Conservation (phyloP, 2,797 vertebrate genomes). For the Enteromius trimaculatus region DNA sequence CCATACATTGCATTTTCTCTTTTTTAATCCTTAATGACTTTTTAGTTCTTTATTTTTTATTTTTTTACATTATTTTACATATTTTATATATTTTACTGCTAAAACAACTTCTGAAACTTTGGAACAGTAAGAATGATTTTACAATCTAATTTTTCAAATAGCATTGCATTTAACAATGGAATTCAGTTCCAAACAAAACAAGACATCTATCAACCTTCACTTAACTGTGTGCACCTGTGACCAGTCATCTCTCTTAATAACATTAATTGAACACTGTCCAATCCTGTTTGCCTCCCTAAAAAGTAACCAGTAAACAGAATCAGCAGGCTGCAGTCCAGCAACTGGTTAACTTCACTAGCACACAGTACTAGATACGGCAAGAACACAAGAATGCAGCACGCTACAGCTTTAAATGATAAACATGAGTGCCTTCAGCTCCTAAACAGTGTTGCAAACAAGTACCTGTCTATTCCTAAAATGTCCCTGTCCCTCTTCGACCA, state of each 20-base stretch:
- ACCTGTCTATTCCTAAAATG: constrained; percentile 38
- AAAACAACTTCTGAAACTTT: not conserved
- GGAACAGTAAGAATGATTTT: not conserved
- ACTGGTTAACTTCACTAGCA: not conserved
- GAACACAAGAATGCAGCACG: not conserved
- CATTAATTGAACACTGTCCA: not conserved
- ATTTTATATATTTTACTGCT: too few relatives aligned
- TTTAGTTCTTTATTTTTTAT: not conserved
- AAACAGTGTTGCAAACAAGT: constrained; percentile 11
- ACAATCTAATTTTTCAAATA: not conserved
- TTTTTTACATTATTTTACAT: not conserved
- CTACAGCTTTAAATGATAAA: not conserved
- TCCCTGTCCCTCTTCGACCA: constrained; percentile 21
- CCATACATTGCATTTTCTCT: not conserved
- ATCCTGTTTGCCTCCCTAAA: not conserved
- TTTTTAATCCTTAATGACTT: not conserved
- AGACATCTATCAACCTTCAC: not conserved
- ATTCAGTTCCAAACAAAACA: not conserved
- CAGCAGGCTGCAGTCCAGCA: not conserved
- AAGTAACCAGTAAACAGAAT: not conserved
- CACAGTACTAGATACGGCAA: not conserved
- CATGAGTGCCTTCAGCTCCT: not conserved
- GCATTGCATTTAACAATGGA: not conserved
- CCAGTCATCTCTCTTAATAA: not conserved
- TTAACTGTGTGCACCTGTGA: not conserved